A percentile compares a stretch with the other conserved stretches of the same genome.
phyloP scores from a whole-genome alignment of 2,888 invertebrate species.

The Apotomis betuletana region DNA sequence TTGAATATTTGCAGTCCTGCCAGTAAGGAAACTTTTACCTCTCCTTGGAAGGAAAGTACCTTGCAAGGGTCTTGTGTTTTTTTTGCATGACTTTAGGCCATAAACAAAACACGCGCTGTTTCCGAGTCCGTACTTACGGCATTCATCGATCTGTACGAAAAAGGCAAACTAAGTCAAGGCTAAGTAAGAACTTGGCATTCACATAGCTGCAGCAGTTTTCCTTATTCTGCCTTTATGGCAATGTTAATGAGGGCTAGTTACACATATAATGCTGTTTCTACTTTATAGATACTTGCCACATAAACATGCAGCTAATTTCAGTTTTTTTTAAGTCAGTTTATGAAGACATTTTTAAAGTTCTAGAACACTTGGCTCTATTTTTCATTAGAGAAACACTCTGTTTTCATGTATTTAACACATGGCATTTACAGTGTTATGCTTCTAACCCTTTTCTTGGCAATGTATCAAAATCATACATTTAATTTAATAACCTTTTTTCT shows the following conservation, averaged over 20 bases:
- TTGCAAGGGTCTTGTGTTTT: neutral
- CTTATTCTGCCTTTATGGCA: neutral
- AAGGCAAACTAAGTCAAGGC: conserved; percentile 60
- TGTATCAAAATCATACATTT: too few relatives aligned
- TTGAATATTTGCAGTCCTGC: too few relatives aligned
- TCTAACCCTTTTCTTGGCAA: too few relatives aligned
- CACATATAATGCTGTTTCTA: neutral
- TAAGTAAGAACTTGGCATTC: conserved; percentile 41
- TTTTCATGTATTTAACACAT: too few relatives aligned
- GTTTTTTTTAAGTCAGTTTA: too few relatives aligned
- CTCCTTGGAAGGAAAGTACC: too few relatives aligned
- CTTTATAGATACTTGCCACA: neutral
- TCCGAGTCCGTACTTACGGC: conserved; percentile 28
- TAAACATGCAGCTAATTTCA: neutral
- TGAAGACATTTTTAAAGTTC: too few relatives aligned
- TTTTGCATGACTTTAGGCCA: conserved; percentile 1
- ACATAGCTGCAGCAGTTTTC: conserved; percentile 5
- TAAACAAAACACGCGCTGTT: conserved; percentile 33
- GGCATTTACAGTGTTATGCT: too few relatives aligned
- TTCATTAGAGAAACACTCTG: too few relatives aligned
- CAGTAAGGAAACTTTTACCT: too few relatives aligned
- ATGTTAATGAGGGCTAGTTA: neutral
- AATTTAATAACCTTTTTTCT: too few relatives aligned
- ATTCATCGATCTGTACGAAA: conserved; percentile 48
- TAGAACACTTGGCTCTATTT: too few relatives aligned